Base-by-base conservation (phyloP, 1,140 invertebrate genomes). In the Panagrolaimus sp. region DNA sequence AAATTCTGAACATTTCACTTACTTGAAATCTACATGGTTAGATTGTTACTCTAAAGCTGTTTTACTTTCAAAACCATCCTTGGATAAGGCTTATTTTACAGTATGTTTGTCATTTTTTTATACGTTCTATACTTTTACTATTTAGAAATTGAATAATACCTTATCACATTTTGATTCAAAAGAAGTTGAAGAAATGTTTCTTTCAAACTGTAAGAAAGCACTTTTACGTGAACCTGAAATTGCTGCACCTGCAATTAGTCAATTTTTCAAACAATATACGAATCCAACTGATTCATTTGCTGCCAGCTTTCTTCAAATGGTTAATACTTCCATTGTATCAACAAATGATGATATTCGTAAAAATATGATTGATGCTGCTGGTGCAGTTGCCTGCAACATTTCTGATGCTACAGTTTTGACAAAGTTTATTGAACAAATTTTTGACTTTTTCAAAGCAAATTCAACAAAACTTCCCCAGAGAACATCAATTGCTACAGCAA, bases 161-260 rank as follows among this genome's bases (percentile, higher is more conserved):
- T 27, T 57, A 1, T 57, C 51, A 11, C 20, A 57, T 16, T 57
- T 25, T 27, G 27, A 20, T n/a, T 2, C 51, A n/a, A 16, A 13
- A 27, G 51, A 57, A 16, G 20, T 57, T 20, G n/a, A 57, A 2
- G 51, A 57, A 4, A n/a, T 27, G 9, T 57, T 57, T 20, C 13
- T 57, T 11, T 27, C 51, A 20, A 57, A 57, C 20, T 20, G 20
- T 27, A 57, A 57, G n/a, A 57, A 57, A 57, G 51, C 51, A 20
- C 51, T 57, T n/a, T 20, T 57, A 11, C 51, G 51, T n/a, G 51
- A 27, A 11, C 51, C 51, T 23, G 51, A 57, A 57, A 27, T 57
- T 20, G 51, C 51, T 57, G 51, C 51, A 25, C 51, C 51, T 5
- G 51, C 51, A 5, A 57, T 57, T n/a, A 5, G 13, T 20, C 20